A percentile compares a stretch with the other conserved stretches of the same genome.
phyloP scores from a whole-genome alignment of 1,140 invertebrate genomes.

The Macrostomum lignano region DNA sequence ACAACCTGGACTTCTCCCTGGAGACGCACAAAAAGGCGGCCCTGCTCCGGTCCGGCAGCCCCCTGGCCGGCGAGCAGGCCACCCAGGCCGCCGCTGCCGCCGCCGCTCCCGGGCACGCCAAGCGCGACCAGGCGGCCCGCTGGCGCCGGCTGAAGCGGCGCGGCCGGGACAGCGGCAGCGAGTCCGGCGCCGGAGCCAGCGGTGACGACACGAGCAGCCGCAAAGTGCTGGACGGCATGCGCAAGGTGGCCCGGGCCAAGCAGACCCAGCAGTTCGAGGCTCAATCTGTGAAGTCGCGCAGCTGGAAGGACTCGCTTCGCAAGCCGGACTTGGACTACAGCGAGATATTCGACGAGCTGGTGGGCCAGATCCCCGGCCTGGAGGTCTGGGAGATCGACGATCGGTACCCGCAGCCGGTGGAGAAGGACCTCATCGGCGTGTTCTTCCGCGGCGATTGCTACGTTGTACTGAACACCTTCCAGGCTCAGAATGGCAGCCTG shows the following conservation, averaged over 20 bases:
- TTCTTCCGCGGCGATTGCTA: slow-evolving; percentile 99
- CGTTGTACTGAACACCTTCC: slow-evolving; percentile 64
- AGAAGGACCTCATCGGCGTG: slow-evolving; percentile 45
- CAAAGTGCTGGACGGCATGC: slow-evolving; percentile 42
- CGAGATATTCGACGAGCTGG: slow-evolving; percentile 68
- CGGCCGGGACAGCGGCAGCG: slow-evolving; percentile 5
- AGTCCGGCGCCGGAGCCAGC: no score
- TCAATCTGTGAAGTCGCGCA: slow-evolving; percentile 14
- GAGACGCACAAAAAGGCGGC: slow-evolving; percentile 64
- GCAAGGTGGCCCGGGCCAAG: slow-evolving; percentile 72
- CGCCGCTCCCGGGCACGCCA: no score
- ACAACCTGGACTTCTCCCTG: slow-evolving; percentile 93
- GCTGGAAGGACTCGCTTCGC: slow-evolving; percentile 46
- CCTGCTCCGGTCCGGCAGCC: no score
- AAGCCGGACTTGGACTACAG: slow-evolving; percentile 91
- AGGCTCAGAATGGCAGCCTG: slow-evolving; percentile 52
- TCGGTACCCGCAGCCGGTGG: slow-evolving; percentile 16
- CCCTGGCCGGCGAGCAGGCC: no score
- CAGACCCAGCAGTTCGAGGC: slow-evolving; percentile 11
- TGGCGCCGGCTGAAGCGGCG: slow-evolving; percentile 6
- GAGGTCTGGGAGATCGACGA: slow-evolving; percentile 6
- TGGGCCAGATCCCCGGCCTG: not conserved
- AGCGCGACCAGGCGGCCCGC: no score
- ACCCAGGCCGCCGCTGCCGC: no score
- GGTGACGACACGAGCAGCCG: slow-evolving; percentile 1